Base-by-base conservation (phyloP, 2,888 invertebrate genomes). In the Leptopilina drosophilae region DNA sequence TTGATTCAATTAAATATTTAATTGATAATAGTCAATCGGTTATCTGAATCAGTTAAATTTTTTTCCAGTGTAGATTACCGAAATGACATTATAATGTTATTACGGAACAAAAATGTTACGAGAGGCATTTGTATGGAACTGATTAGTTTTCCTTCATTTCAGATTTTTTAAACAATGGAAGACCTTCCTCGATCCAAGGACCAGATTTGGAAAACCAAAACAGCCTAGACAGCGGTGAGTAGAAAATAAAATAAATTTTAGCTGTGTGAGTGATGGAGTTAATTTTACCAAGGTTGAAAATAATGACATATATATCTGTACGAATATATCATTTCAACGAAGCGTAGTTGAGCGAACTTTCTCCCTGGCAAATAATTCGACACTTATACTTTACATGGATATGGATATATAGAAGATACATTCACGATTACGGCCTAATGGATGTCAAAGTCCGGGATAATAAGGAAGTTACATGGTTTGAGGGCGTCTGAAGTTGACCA, bases 191-290 rank as follows among this genome's bases (percentile, higher is more conserved):
- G 6, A 76, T 82, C 1, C 88, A 87, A 73, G 88, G 85, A 20
- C 86, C 89, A 4, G 90, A 90, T 62, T 65, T 89, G 80, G 90
- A 90, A 46, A 90, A 90, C 84, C 89, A 90, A 76, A 89, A 90
- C 76, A 90, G 90, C 65, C 88, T 89, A 81, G 90, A 90, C 80
- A 90, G 90, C 78, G 90, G 90, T 90, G 80, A 90, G 90, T 84
- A 12, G 49, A 49, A 42, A 42, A 42, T 7, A 2, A 42, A 42
- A 42, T 42, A 6, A 42, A 42, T 42, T 20, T 20, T 20, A 0
- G 20, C 20, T 20, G 20, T 20, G 20, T 20, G 20, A 20, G 20
- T 20, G 20, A 20, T 20, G 1, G 20, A 20, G 20, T 20, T 20
- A 20, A 20, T 20, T 20, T 20, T 20, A 20, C 20, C 20, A 20